Conservation (phyloP, 2,797 vertebrate genomes). For the Mallotus villosus region DNA sequence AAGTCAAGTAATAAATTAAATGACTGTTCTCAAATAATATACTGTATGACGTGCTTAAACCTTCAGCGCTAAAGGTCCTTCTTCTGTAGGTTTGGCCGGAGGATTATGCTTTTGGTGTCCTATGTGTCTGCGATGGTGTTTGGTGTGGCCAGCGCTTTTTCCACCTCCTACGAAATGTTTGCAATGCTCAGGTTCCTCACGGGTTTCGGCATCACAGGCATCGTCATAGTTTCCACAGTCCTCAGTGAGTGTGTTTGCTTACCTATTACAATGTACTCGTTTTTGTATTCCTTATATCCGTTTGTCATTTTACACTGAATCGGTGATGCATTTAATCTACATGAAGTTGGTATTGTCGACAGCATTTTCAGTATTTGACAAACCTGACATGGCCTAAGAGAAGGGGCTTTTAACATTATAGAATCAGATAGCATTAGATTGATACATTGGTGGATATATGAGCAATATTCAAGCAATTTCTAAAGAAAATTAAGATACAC, state of each 20-base stretch:
- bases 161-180: constrained; percentile 54
- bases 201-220: constrained; percentile 55
- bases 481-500: too few species aligned
- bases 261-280: too few species aligned
- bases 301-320: too few species aligned
- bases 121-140: constrained; percentile 42
- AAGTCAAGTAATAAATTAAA: not conserved
- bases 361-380: not conserved
- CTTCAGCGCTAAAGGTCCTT: not conserved
- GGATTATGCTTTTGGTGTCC: constrained; percentile 48
- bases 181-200: constrained; percentile 53
- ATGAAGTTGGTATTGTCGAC: not conserved
- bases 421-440: too few species aligned
- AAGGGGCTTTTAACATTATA: too few species aligned
- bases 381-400: too few species aligned
- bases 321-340: too few species aligned
- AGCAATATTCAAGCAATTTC: too few species aligned
- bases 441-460: too few species aligned
- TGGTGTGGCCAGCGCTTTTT: constrained; percentile 52
- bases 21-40: not conserved
- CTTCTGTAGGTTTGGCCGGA: constrained; percentile 51
- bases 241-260: constrained; percentile 40
- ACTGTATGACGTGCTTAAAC: not conserved
- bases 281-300: too few species aligned
- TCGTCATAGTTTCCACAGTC: constrained; percentile 50